Conservation (phyloP, 2,113 vertebrate species). For the Okapia johnstoni region DNA sequence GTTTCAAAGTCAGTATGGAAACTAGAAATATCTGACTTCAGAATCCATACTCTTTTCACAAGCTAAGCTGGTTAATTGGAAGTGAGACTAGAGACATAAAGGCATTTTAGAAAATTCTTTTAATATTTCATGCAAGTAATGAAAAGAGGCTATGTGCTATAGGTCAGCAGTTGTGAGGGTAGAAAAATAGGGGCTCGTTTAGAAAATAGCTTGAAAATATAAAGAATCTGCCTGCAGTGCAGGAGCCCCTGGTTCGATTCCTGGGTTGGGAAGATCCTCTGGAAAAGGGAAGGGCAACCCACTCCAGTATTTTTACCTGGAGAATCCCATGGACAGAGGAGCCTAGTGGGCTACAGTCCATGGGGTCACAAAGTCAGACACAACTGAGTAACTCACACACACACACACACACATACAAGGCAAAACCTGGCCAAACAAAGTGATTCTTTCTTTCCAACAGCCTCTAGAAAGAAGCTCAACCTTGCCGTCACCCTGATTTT, state of each 20-base stretch:
- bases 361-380: not conserved
- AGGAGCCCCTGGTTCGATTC: not conserved
- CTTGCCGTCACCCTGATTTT: not conserved
- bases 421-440: not conserved
- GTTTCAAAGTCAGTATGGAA: constrained; percentile 17
- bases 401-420: not conserved
- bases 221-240: not conserved
- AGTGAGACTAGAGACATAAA: not conserved
- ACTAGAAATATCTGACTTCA: not conserved
- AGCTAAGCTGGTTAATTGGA: constrained; percentile 7
- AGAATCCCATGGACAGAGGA: not conserved
- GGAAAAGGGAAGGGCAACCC: not conserved
- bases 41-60: constrained; percentile 3
- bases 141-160: not conserved
- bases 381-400: not conserved
- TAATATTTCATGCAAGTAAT: not conserved
- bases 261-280: not conserved
- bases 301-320: not conserved
- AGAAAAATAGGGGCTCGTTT: not conserved
- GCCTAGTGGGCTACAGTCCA: not conserved
- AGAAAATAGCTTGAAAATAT: not conserved
- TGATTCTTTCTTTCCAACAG: not conserved
- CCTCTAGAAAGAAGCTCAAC: not conserved
- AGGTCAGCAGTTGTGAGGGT: not conserved
- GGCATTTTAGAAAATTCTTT: not conserved